Evolutionary conservation across 2,113 vertebrate genomes (phyloP).

Genomic region (Xiphophorus couchianus): DNA sequence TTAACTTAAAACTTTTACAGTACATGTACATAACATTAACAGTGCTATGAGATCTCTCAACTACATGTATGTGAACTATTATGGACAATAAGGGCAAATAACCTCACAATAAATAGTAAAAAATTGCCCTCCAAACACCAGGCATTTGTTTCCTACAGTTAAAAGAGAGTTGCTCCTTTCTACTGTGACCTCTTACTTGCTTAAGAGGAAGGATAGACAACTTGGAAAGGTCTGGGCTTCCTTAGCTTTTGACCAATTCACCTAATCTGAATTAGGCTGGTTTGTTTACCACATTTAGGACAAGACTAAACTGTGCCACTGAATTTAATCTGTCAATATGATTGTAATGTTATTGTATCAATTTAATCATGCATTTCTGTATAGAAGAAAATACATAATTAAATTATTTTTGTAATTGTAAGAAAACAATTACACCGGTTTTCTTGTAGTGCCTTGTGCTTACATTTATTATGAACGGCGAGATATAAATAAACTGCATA

Average conservation of each 20-base stretch:
- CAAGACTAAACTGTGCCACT: too few relatives aligned
- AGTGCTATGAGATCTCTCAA: neutral
- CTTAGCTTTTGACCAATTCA: too few relatives aligned
- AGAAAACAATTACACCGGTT: neutral
- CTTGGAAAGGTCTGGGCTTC: too few relatives aligned
- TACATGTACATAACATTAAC: too few relatives aligned
- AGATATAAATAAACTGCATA: neutral
- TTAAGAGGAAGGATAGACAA: too few relatives aligned
- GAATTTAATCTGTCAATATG: too few relatives aligned
- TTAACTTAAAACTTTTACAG: too few relatives aligned
- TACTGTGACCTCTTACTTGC: too few relatives aligned
- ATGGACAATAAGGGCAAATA: neutral
- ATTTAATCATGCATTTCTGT: neutral
- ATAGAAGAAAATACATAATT: too few relatives aligned
- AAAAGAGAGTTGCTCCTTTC: too few relatives aligned
- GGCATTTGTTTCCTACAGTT: neutral
- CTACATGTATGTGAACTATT: neutral
- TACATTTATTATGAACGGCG: neutral
- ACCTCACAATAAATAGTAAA: neutral
- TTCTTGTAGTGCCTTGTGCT: neutral
- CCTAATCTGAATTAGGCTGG: too few relatives aligned
- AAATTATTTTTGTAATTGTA: neutral
- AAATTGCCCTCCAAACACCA: neutral
- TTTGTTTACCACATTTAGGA: too few relatives aligned
- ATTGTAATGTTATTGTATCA: neutral